Evolutionary conservation across 2,797 vertebrate genomes (phyloP), one percentile per base, ranked within the genome.

Genomic region (Channa striata): DNA sequence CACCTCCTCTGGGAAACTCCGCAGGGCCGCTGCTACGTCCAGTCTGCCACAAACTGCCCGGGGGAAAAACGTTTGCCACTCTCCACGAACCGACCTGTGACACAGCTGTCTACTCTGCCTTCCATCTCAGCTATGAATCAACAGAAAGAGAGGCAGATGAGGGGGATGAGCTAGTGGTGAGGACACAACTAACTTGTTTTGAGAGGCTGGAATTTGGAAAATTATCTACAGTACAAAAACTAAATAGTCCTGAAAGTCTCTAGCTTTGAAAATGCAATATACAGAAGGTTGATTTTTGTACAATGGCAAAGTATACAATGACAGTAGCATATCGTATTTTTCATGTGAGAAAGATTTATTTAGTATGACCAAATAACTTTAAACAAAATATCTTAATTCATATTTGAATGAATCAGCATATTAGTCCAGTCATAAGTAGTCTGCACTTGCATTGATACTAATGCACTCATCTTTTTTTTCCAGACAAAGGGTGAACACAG

Each of bases 61-160:
- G 77, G 14, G 93, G 93, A 69, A 87, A 63, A 64, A 39, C 83
- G 17, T 93, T 94, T 11, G 90, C 93, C 69, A 89, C 91, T 43
- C 82, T 95, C 64, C 85, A 85, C 76, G 82, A 70, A 54, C 80
- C 85, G 25, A 80, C 60, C 87, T 93, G 92, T 85, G 90, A 90
- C 88, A 84, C 83, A 25, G 83, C 87, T 43, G 86, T 92, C 79
- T 94, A 84, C 87, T 90, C 81, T 2, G 94, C 94, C 62, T 90
- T 94, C 84, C 88, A 72, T 69, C 87, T 95, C 39, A 53, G 65
- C 66, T 68, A 60, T 1, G 88, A 69, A 68, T 78, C 84, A 90
- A 57, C 65, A 19, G 84, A 71, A 76, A 60, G 43, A 16, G 63
- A 66, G 61, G 72, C 51, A 76, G 82, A 65, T 68, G 81, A 68